These are phyloP conservation scores for Sus cebifrons DNA, from an alignment of 2,797 vertebrate genomes.

Conservation along the genomic window DNA sequence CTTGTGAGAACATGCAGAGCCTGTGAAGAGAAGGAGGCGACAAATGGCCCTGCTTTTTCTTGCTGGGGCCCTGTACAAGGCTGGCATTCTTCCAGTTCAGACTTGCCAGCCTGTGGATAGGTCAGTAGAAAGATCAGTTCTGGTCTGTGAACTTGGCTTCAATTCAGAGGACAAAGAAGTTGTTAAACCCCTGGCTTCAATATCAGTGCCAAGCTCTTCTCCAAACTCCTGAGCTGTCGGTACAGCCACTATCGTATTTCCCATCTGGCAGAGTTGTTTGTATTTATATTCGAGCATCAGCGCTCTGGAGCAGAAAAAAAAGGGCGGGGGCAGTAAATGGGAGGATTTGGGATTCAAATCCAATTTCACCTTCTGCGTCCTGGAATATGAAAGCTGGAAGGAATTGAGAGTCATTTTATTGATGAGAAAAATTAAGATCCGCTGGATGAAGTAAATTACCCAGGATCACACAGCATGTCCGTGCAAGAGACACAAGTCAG, in stretches of 20 bases:
- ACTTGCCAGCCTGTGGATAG: not conserved
- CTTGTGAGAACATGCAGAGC: no score
- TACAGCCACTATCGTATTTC: not conserved
- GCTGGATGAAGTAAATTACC: not conserved
- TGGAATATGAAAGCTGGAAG: not conserved
- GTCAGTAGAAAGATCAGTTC: not conserved
- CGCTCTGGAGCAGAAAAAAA: not conserved
- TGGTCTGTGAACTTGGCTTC: not conserved
- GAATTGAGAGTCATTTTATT: not conserved
- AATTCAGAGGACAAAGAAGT: not conserved
- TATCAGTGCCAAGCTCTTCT: not conserved
- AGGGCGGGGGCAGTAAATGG: not conserved
- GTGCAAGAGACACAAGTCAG: not conserved
- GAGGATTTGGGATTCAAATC: not conserved
- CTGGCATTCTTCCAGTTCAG: not conserved
- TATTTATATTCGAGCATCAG: not conserved
- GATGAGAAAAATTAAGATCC: not conserved
- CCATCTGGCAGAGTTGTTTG: not conserved
- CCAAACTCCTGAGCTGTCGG: not conserved
- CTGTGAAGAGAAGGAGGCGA: not conserved
- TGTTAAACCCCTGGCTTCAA: not conserved
- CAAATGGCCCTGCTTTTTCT: no score
- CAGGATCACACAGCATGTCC: not conserved
- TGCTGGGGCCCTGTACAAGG: fast-evolving
- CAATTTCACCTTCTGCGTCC: not conserved